Percentiles rank a stretch among this genome's conserved stretches.
Evolutionary conservation across 2,113 vertebrate species (phyloP).

Genomic region (Brachirus orientalis): DNA sequence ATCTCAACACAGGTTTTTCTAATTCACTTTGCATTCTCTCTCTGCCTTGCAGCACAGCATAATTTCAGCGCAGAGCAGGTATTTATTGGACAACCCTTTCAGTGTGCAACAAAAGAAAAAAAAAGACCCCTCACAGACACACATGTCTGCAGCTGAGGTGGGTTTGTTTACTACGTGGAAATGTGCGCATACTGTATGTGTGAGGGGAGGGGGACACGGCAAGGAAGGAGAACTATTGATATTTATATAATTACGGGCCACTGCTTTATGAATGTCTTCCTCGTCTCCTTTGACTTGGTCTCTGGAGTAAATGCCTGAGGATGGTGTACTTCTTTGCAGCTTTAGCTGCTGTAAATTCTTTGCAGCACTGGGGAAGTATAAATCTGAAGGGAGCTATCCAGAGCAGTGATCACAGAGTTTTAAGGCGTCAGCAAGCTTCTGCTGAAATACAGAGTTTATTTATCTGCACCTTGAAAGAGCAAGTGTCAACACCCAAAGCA

Average conservation of each 20-base stretch:
- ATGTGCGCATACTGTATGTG: neutral
- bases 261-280: conserved; percentile 28
- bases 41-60: conserved; percentile 32
- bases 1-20: conserved; percentile 34
- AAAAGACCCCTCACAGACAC: conserved; percentile 16
- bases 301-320: conserved; percentile 15
- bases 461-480: conserved; percentile 58
- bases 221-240: neutral
- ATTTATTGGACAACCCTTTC: conserved; percentile 35
- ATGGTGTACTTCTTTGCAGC: conserved; percentile 39
- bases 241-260: conserved; percentile 20
- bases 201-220: neutral
- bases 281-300: neutral
- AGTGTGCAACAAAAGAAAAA: conserved; percentile 32
- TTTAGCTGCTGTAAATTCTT: conserved; percentile 58
- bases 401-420: conserved; percentile 57
- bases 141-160: conserved; percentile 13
- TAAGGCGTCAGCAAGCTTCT: conserved; percentile 69
- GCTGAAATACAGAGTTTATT: conserved; percentile 70
- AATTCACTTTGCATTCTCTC: conserved; percentile 48
- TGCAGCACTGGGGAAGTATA: conserved; percentile 44
- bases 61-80: conserved; percentile 27
- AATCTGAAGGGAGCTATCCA: conserved; percentile 55
- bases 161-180: conserved; percentile 27
- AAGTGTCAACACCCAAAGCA: conserved; percentile 42